These are phyloP conservation scores for Thalassarche chlororhynchos DNA, from an alignment of 2,113 vertebrate species.

Conservation along the genomic window DNA sequence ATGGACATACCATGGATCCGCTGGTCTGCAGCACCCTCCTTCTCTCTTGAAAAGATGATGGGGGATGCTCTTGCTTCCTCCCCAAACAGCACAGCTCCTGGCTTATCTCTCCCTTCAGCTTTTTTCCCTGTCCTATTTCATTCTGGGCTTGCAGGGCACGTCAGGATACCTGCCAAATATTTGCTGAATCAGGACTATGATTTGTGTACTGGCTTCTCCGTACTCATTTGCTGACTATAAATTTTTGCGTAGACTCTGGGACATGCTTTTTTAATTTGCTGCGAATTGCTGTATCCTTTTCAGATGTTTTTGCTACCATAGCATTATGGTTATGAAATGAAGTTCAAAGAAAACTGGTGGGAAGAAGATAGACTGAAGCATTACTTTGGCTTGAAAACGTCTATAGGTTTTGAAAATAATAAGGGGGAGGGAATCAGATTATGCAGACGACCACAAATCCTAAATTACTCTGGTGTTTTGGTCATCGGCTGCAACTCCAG, in stretches of 20 bases:
- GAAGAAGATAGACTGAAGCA: neutral
- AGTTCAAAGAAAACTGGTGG: constrained; percentile 2
- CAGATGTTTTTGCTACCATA: constrained; percentile 39
- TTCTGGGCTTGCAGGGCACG: neutral
- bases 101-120: neutral
- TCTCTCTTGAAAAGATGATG: neutral
- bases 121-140: neutral
- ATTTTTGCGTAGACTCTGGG: neutral
- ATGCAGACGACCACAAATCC: neutral
- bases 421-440: neutral
- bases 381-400: neutral
- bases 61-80: neutral
- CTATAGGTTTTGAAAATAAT: neutral
- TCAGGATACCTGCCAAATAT: constrained; percentile 46
- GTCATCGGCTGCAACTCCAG: constrained; percentile 8
- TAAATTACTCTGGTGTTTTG: constrained; percentile 52
- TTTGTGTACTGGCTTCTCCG: neutral
- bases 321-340: constrained; percentile 32
- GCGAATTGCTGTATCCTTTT: neutral
- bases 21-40: neutral
- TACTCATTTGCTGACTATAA: constrained; percentile 26
- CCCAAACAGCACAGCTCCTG: neutral
- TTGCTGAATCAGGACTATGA: constrained; percentile 28
- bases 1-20: neutral
- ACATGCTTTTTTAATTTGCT: constrained; percentile 42